Evolutionary conservation across 2,888 invertebrate species (phyloP).

Genomic region (Polyommatus iphigenia): DNA sequence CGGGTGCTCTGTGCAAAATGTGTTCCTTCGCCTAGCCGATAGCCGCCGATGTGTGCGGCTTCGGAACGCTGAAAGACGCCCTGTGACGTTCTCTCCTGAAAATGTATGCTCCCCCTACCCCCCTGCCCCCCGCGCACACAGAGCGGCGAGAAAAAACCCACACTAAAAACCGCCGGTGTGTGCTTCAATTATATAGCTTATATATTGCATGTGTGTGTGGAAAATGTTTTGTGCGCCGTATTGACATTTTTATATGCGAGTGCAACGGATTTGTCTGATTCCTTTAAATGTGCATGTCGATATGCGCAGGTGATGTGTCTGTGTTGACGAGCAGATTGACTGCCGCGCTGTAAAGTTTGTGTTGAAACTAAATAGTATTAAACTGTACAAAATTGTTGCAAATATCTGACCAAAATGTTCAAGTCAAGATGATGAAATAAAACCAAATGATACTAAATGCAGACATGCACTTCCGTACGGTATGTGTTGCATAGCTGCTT

Average conservation of each 20-base stretch:
- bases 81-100: slow-evolving; percentile 77
- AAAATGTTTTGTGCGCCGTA: slow-evolving; percentile 58
- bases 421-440: background rate
- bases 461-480: too few relatives aligned
- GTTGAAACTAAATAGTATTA: background rate
- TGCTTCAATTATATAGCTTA: slow-evolving; percentile 67
- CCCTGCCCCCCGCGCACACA: slow-evolving; percentile 45
- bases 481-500: too few relatives aligned
- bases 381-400: background rate
- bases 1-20: slow-evolving; percentile 58
- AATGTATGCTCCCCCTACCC: slow-evolving; percentile 64
- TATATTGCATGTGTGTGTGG: slow-evolving; percentile 54
- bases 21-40: slow-evolving; percentile 79
- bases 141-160: slow-evolving; percentile 58
- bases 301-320: slow-evolving; percentile 28
- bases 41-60: slow-evolving; percentile 75
- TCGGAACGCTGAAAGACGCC: slow-evolving; percentile 78
- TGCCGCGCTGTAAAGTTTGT: background rate
- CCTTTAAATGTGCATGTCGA: slow-evolving; percentile 35
- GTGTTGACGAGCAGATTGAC: background rate
- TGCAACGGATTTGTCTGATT: slow-evolving; percentile 46
- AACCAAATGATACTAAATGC: background rate
- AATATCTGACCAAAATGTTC: background rate
- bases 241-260: slow-evolving; percentile 79
- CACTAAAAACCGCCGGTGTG: slow-evolving; percentile 41